phyloP scores from a whole-genome alignment of 2,113 vertebrate species.

The Cinclus mexicanus region DNA sequence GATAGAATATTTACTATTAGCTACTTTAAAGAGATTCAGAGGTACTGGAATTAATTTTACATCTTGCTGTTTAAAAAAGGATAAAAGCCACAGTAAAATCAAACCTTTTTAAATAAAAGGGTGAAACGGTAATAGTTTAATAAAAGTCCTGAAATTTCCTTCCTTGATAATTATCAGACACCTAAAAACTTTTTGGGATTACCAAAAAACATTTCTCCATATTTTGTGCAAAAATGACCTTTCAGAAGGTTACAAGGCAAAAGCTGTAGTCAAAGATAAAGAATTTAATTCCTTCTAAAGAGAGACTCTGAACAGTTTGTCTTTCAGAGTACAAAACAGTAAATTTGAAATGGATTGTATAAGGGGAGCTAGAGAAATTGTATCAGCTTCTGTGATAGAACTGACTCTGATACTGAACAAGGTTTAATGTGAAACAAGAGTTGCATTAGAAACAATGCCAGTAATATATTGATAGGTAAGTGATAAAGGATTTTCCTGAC shows the following conservation, averaged over 20 bases:
- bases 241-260: background rate
- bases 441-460: conserved; percentile 23
- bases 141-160: background rate
- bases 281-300: background rate
- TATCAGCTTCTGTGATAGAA: conserved; percentile 13
- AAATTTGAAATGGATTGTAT: conserved; percentile 31
- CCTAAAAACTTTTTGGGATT: background rate
- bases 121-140: background rate
- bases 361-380: conserved; percentile 4
- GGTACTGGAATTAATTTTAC: background rate
- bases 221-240: background rate
- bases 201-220: background rate
- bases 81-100: background rate
- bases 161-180: background rate
- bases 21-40: background rate
- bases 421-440: conserved; percentile 34
- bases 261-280: background rate
- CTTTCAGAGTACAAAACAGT: conserved; percentile 32
- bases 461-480: background rate
- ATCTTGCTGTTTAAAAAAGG: background rate
- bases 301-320: background rate
- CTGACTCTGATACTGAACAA: conserved; percentile 28
- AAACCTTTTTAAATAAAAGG: background rate
- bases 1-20: background rate
- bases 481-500: conserved; percentile 22